phyloP scores from a whole-genome alignment of 2,113 vertebrate species.

The Hyperopisus bebe region DNA sequence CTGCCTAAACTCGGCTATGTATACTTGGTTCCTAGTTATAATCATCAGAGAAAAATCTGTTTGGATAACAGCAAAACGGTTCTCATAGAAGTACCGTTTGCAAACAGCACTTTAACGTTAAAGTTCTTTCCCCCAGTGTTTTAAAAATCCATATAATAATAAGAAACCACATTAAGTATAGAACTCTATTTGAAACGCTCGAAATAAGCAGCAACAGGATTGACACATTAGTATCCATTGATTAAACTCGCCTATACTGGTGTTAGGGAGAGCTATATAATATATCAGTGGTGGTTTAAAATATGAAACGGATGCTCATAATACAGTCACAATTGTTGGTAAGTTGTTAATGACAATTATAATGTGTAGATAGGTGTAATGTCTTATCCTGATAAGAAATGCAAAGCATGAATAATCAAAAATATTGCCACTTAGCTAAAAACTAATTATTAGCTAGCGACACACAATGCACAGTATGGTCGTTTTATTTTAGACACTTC shows the following conservation, averaged over 20 bases:
- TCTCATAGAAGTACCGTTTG: not conserved
- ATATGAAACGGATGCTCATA: not conserved
- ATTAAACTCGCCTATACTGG: conserved; percentile 87
- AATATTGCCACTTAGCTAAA: not conserved
- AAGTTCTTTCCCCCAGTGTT: not conserved
- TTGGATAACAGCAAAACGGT: not conserved
- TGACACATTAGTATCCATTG: conserved; percentile 90
- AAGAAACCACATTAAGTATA: not conserved
- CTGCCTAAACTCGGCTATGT: conserved; percentile 38
- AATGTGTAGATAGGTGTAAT: not conserved
- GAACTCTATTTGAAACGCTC: not conserved
- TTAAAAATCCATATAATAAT: not conserved
- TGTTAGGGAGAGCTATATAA: not conserved
- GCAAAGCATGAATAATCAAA: not conserved
- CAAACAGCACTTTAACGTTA: not conserved
- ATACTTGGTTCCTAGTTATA: conserved; percentile 2
- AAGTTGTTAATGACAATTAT: not conserved
- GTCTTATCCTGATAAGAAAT: not conserved
- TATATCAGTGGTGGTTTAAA: not conserved
- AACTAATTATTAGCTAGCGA: not conserved
- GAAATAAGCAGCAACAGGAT: conserved; percentile 73
- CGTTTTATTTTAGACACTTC: not conserved
- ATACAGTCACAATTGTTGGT: not conserved
- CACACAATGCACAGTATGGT: not conserved
- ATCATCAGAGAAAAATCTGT: not conserved